These are phyloP conservation scores for Dicyrtomina minuta DNA, from an alignment of 2,888 invertebrate genomes.

Conservation along the genomic window DNA sequence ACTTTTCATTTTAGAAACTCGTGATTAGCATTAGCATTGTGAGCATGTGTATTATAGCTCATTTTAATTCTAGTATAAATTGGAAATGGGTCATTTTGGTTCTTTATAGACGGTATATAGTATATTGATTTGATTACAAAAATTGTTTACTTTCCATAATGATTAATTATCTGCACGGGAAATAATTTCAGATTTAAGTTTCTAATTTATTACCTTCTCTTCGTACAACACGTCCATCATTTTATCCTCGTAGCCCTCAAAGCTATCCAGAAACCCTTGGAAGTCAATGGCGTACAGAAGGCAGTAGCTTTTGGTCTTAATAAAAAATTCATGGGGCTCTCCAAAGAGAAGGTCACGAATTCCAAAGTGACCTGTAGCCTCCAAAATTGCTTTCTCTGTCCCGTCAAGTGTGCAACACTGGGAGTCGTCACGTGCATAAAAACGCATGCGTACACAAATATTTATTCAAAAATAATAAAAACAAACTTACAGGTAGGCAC, in stretches of 20 bases:
- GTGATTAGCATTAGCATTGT: too few species aligned
- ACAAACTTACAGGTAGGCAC: neutral
- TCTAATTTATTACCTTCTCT: constrained; percentile 21
- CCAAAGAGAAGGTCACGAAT: constrained; percentile 34
- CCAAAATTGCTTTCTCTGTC: constrained; percentile 22
- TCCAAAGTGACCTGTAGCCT: constrained; percentile 36
- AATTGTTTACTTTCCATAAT: neutral
- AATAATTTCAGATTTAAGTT: too few species aligned
- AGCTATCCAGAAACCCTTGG: constrained; percentile 33
- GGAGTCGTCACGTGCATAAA: neutral
- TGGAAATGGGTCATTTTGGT: too few species aligned
- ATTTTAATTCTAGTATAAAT: too few species aligned
- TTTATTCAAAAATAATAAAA: neutral
- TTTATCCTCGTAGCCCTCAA: constrained; percentile 33
- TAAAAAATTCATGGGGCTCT: constrained; percentile 34
- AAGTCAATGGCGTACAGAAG: constrained; percentile 31
- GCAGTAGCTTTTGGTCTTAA: constrained; percentile 36
- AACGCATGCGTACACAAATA: too few species aligned
- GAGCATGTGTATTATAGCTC: too few species aligned
- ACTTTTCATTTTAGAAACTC: too few species aligned
- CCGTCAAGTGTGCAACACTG: constrained; percentile 8
- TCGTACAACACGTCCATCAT: constrained; percentile 30
- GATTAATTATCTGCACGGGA: too few species aligned
- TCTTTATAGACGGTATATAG: too few species aligned
- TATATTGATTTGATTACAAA: neutral